Conservation (phyloP, 2,797 vertebrate genomes). For the Fringilla coelebs region DNA sequence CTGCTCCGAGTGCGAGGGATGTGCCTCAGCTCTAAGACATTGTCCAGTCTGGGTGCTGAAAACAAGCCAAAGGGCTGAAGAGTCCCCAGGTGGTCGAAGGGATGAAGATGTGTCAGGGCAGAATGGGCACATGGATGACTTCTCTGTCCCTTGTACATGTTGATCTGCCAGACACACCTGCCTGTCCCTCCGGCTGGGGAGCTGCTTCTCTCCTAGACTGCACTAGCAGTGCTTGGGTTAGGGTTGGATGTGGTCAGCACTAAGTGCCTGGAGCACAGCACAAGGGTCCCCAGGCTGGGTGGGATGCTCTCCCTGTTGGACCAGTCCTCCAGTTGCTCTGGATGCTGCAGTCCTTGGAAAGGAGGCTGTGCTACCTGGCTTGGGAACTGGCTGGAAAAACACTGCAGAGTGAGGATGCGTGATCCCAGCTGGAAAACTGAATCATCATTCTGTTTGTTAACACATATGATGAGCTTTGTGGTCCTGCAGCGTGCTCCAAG, state of each 20-base stretch:
- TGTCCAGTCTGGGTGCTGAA: not conserved
- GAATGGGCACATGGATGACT: not conserved
- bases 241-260: not conserved
- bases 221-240: not conserved
- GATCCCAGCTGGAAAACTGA: not conserved
- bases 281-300: not conserved
- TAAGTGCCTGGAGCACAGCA: not conserved
- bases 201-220: not conserved
- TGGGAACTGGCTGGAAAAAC: not conserved
- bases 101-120: not conserved
- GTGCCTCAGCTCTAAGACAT: not conserved
- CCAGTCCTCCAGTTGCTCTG: not conserved
- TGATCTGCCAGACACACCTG: not conserved
- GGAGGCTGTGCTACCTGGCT: not conserved
- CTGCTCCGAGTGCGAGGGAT: rapidly evolving
- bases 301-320: not conserved
- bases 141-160: not conserved
- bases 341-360: not conserved
- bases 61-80: not conserved
- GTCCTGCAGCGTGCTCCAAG: not conserved
- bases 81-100: not conserved
- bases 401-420: not conserved
- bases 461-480: not conserved
- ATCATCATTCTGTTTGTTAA: not conserved
- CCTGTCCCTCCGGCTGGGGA: not conserved